Percentiles rank a stretch among this genome's conserved stretches.
phyloP scores from a whole-genome alignment of 2,888 invertebrate genomes.

The Epirrita christyi region DNA sequence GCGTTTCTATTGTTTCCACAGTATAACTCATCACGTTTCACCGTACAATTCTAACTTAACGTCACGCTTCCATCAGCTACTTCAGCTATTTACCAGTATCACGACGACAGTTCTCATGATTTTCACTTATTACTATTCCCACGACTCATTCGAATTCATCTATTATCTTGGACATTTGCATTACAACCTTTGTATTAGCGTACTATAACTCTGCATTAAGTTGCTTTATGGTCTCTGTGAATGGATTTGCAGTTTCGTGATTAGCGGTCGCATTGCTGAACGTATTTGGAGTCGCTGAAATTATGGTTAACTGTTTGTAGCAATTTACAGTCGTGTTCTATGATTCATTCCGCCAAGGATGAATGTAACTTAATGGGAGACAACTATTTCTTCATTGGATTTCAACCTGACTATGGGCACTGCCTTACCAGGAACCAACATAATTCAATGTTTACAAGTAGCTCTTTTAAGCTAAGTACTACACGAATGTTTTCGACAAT shows the following conservation, averaged over 20 bases:
- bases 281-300: constrained; percentile 36
- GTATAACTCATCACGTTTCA: constrained; percentile 23
- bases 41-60: constrained; percentile 25
- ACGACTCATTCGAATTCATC: constrained; percentile 55
- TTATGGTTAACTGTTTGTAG: constrained; percentile 32
- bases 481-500: too few relatives aligned
- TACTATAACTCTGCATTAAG: constrained; percentile 33
- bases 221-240: constrained; percentile 32
- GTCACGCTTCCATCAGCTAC: constrained; percentile 31
- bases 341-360: constrained; percentile 31
- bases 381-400: constrained; percentile 11
- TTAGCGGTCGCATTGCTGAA: constrained; percentile 35
- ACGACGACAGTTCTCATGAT: constrained; percentile 65
- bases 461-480: too few relatives aligned
- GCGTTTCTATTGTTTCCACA: constrained; percentile 10
- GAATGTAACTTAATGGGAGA: constrained; percentile 23
- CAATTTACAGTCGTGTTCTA: constrained; percentile 21
- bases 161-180: constrained; percentile 45
- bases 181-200: constrained; percentile 28
- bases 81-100: constrained; percentile 51
- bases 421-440: background rate
- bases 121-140: constrained; percentile 68
- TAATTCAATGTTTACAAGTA: background rate
- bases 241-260: constrained; percentile 42
- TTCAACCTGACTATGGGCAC: constrained; percentile 11